These are phyloP conservation scores for Eumerus sabulonum DNA, from an alignment of 2,888 invertebrate species.

Conservation along the genomic window DNA sequence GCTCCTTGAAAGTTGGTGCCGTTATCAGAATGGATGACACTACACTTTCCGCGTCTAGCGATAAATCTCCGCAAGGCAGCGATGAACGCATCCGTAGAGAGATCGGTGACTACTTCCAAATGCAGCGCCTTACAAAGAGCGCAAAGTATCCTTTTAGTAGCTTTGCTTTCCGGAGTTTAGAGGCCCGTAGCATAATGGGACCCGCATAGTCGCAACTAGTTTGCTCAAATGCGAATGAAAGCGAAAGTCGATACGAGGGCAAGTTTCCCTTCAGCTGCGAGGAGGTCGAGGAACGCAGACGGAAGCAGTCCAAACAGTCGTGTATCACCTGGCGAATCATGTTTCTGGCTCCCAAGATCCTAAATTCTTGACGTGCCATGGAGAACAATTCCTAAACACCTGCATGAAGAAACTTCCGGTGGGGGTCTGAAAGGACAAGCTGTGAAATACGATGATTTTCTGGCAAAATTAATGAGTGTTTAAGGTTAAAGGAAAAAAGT, in stretches of 20 bases:
- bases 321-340: constrained; percentile 6
- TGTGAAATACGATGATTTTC: no score
- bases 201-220: constrained; percentile 19
- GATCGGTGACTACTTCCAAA: constrained; percentile 21
- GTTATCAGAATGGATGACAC: background rate
- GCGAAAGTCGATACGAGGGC: constrained; percentile 1
- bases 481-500: no score
- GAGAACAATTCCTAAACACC: constrained; percentile 17
- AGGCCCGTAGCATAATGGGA: constrained; percentile 14
- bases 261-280: constrained; percentile 27
- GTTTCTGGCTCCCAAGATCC: constrained; percentile 21
- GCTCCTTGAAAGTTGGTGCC: constrained; percentile 8
- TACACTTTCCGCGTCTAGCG: constrained; percentile 9
- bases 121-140: constrained; percentile 14
- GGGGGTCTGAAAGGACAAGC: background rate
- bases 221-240: constrained; percentile 13
- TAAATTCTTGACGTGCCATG: constrained; percentile 29
- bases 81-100: constrained; percentile 14
- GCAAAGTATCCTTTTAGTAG: constrained; percentile 28
- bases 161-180: constrained; percentile 4
- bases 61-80: background rate
- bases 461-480: no score
- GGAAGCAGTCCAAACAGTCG: constrained; percentile 16
- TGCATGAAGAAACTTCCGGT: constrained; percentile 18
- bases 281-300: background rate